These are phyloP conservation scores for Corythoichthys intestinalis DNA, from an alignment of 2,113 vertebrate genomes.

Conservation along the genomic window DNA sequence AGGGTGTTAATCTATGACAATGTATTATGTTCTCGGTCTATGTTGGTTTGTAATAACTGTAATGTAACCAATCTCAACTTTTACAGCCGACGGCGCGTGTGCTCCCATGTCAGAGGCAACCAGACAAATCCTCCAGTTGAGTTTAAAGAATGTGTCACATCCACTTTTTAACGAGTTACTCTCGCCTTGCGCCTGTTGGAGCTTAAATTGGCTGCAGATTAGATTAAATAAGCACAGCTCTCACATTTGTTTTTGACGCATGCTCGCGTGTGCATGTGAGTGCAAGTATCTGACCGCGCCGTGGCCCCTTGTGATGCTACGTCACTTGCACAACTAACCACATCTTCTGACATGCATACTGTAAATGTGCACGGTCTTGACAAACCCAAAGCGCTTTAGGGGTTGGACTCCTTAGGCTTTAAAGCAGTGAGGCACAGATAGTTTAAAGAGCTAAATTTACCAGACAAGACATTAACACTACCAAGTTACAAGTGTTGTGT, in stretches of 20 bases:
- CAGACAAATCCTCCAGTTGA: constrained; percentile 27
- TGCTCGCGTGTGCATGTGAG: constrained; percentile 8
- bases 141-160: constrained; percentile 25
- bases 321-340: constrained; percentile 26
- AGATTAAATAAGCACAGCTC: constrained; percentile 39
- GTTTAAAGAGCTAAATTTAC: constrained; percentile 25
- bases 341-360: not conserved
- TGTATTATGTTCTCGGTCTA: not conserved
- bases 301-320: constrained; percentile 18
- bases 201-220: constrained; percentile 38
- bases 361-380: constrained; percentile 23
- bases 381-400: constrained; percentile 31
- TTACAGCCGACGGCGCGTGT: constrained; percentile 6
- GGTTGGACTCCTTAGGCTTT: constrained; percentile 21
- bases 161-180: constrained; percentile 4
- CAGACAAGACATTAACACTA: constrained; percentile 50
- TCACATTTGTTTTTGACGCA: constrained; percentile 37
- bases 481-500: constrained; percentile 45
- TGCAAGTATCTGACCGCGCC: constrained; percentile 20
- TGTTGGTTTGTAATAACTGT: not conserved
- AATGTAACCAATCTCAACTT: not conserved
- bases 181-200: not conserved
- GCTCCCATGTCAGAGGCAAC: constrained; percentile 10
- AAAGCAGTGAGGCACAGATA: constrained; percentile 28
- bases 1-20: not conserved